These are phyloP conservation scores for Monopterus albus DNA, from an alignment of 2,113 vertebrate species.

Conservation along the genomic window DNA sequence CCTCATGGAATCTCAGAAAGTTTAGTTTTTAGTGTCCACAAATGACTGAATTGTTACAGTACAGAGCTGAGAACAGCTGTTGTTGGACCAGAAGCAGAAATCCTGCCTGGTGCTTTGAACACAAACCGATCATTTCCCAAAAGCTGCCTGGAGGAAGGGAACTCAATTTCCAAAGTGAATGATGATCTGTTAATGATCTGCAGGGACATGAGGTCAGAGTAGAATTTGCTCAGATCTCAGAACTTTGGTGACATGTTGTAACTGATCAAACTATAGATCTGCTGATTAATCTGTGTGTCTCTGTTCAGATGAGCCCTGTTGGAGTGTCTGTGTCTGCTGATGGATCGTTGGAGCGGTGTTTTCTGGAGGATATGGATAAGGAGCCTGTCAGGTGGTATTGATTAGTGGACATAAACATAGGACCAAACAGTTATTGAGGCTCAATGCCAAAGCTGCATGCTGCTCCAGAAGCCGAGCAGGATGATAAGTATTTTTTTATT, in stretches of 20 bases:
- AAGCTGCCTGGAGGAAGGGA: no score
- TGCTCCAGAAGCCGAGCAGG: constrained; percentile 21
- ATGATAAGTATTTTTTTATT: constrained; percentile 11
- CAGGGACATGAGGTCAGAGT: no score
- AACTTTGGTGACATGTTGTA: not conserved
- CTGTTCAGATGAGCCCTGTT: constrained; percentile 53
- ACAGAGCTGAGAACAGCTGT: no score
- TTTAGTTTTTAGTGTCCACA: no score
- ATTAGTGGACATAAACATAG: not conserved
- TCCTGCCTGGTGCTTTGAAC: no score
- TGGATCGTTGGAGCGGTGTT: not conserved
- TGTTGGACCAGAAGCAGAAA: no score
- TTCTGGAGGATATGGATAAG: not conserved
- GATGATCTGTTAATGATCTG: no score
- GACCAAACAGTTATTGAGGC: constrained; percentile 34
- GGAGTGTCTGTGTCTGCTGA: not conserved
- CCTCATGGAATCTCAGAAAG: no score
- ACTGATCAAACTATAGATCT: constrained; percentile 2
- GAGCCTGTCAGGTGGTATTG: not conserved
- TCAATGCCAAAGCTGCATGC: constrained; percentile 42
- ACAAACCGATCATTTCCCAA: no score
- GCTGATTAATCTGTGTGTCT: constrained; percentile 9
- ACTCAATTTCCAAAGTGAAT: no score
- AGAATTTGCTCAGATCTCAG: no score
- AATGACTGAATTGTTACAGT: no score